These are phyloP conservation scores for Oscheius sp. DNA, from an alignment of 2,888 invertebrate species.

Conservation along the genomic window DNA sequence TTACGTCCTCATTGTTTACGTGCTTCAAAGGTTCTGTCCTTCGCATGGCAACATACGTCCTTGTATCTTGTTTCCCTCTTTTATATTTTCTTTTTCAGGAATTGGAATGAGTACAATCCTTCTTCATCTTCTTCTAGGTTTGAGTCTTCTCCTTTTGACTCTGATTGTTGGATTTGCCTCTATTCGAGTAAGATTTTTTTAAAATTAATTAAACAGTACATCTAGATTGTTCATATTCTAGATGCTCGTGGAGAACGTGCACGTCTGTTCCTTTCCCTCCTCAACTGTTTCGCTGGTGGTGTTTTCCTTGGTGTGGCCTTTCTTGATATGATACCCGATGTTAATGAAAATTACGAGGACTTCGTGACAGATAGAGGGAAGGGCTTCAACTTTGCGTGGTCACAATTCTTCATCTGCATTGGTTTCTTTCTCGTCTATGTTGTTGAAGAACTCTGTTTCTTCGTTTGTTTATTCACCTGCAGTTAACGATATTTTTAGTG, in stretches of 20 bases:
- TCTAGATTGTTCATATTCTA: conserved; percentile 9
- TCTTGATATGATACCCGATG: conserved; percentile 65
- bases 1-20: neutral
- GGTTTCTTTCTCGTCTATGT: conserved; percentile 69
- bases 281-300: conserved; percentile 53
- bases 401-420: conserved; percentile 65
- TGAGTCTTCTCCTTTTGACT: conserved; percentile 2
- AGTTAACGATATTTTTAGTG: neutral
- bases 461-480: neutral
- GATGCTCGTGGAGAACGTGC: neutral
- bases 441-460: conserved; percentile 58
- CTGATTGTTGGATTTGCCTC: conserved; percentile 4
- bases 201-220: neutral
- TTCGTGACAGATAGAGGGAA: conserved; percentile 30
- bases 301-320: conserved; percentile 67
- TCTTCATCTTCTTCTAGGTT: neutral
- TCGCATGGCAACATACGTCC: neutral
- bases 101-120: neutral
- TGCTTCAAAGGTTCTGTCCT: neutral
- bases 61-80: neutral
- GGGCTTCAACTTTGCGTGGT: conserved; percentile 55
- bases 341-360: conserved; percentile 49
- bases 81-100: too few species aligned
- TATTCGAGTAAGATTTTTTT: neutral
- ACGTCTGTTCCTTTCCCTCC: conserved; percentile 27